A percentile compares a stretch with the other conserved stretches of the same genome.
These are phyloP conservation scores for Orbicella faveolata DNA, from an alignment of 64 coral and sea anemone species.

Conservation along the genomic window DNA sequence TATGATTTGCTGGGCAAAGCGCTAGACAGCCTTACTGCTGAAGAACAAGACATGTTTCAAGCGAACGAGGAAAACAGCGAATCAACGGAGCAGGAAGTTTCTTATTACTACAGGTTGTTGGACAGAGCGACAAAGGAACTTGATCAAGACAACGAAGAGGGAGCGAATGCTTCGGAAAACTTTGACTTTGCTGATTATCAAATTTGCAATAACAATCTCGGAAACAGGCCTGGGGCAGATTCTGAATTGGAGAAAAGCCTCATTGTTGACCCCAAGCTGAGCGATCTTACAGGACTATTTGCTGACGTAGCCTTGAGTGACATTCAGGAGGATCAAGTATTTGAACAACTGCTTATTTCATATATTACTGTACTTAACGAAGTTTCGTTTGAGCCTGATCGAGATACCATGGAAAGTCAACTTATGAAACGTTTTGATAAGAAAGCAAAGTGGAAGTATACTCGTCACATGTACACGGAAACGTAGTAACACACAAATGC, in stretches of 20 bases:
- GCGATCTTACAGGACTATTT: slow-evolving; percentile 24
- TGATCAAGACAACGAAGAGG: not conserved
- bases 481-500: not conserved
- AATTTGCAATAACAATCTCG: slow-evolving; percentile 3
- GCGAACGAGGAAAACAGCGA: not conserved
- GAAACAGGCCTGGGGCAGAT: too few relatives aligned
- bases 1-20: slow-evolving; percentile 19
- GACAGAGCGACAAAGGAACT: not conserved
- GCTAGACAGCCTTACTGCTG: not conserved
- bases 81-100: not conserved
- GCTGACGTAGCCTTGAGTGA: slow-evolving; percentile 41
- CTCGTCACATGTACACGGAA: slow-evolving; percentile 32
- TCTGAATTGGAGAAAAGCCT: not conserved
- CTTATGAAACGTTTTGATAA: slow-evolving; percentile 4
- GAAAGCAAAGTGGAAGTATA: slow-evolving; percentile 33
- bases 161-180: not conserved
- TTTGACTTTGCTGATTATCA: slow-evolving; percentile 27
- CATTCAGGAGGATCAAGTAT: slow-evolving; percentile 27
- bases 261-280: not conserved
- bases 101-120: slow-evolving; percentile 6
- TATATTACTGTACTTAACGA: slow-evolving; percentile 30
- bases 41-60: not conserved
- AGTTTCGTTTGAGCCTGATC: not conserved
- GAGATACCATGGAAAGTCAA: not conserved
- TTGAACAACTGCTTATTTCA: slow-evolving; percentile 38